Evolutionary conservation across 2,888 invertebrate genomes (phyloP), one percentile per base, ranked within the genome.

Genomic region (Eurytoma californica): DNA sequence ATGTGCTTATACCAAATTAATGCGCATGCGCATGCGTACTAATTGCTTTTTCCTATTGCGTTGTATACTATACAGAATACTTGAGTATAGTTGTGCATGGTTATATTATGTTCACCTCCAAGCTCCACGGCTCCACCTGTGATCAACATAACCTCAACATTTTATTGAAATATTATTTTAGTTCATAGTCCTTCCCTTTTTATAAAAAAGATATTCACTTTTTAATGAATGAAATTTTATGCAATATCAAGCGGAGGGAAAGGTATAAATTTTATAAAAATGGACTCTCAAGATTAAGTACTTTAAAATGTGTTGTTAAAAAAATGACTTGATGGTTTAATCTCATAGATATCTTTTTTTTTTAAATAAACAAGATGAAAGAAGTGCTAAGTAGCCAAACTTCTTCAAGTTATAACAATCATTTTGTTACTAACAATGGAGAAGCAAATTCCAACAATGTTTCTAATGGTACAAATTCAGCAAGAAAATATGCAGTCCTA

Each of bases 391-490:
- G 84, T 47, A 85, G 83, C 58, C 87, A 88, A 81, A 80, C 85
- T 47, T 79, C 83, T 72, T 80, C 87, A 49, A 85, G 86, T 77
- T 88, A 87, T 57, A 82, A 84, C 53, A 88, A 89, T 84, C 85
- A 88, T 75, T 90, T 87, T 82, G 84, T 85, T 66, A 89, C 84
- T 80, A 90, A 90, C 74, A 89, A 88, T 81, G 88, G 87, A 24
- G 88, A 88, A 65, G 51, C 84, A 28, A 86, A 84, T 78, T 83
- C 84, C 16, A 86, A 85, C 51, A 87, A 83, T 80, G 83, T 86
- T 72, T 82, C 85, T 14, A 84, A 84, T 49, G 88, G 89, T 18
- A 85, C 83, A 70, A 86, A 85, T 77, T 85, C 83, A 73, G 79
- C 88, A 0, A 86, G 89, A 78, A 86, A 83, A 82, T 90, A 90